Evolutionary conservation across 2,888 invertebrate species (phyloP), one percentile per base, ranked within the genome.

Genomic region (Anarsia innoxiella): DNA sequence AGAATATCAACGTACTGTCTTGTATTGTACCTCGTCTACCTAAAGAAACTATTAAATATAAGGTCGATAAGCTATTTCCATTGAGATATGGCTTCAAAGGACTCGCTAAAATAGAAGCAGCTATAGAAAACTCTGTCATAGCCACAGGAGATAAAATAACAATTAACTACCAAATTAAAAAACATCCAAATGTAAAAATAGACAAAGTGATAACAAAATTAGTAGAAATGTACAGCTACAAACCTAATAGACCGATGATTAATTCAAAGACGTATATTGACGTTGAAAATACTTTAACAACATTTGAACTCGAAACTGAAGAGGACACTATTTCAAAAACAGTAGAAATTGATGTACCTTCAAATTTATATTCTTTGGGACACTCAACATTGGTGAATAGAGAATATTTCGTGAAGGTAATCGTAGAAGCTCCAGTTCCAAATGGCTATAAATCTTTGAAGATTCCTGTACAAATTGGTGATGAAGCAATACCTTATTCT

Each of bases 241-340:
- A 28, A 23, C 35, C 35, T 19, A 28, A 35, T 15, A 27, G 35
- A 28, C 35, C 35, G 9, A 19, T 35, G 0, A 28, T 35, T 12
- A 35, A 28, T 11, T 9, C 28, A 2, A 35, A 26, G 16, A 16
- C 2, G n/a, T 26, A 28, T 8, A 28, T n/a, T 6, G 33, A 15
- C 15, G 12, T 26, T 11, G 33, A 35, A n/a, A 28, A 28, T 23
- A 23, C 19, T 1, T 4, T 3, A 11, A 12, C 9, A 28, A 28
- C 13, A 3, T n/a, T 4, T 12, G 2, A 2, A 1, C 11, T 6
- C 5, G 12, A 10, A 4, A 6, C 10, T 9, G 13, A 28, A 9
- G n/a, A 13, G 5, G 2, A 6, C 10, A 35, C 12, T 11, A 9
- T 16, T 9, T 5, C 28, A 1, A 27, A 28, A 2, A 12, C 28